Base-by-base conservation (phyloP, 1,140 invertebrate genomes). In the Drosophila kurseongensis region DNA sequence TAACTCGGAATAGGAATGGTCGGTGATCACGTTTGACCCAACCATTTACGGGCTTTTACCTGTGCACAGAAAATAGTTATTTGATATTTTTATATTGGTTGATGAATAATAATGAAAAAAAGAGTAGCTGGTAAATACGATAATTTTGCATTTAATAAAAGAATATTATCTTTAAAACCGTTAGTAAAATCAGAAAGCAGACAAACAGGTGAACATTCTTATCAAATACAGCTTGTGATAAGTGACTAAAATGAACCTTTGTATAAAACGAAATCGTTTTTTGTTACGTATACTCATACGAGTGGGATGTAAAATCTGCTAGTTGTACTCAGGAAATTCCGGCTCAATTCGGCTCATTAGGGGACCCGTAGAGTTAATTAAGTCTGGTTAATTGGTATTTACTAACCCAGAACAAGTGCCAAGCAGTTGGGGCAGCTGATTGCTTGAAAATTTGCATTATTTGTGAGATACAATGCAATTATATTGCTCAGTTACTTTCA, bases 301-400 rank as follows among this genome's bases (percentile, higher is more conserved):
- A 52, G 12, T 14, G n/a, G 10, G 2, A 48, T 2, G 3, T 9
- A 12, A 32, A 23, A 38, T 13, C 0, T 23, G 6, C 16, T 18
- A 18, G 14, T 42, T 45, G 3, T 13, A 3, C 16, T 18, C 4
- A n/a, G 18, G n/a, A 50, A 63, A 51, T 73, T 45, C 18, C 51
- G 56, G 62, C 73, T 76, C 55, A 45, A 76, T 76, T 76, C 61
- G 73, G 44, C 74, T 76, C 62, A 44, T 60, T 75, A 56, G 38
- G 56, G 58, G 18, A 75, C 50, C 18, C 18, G 18, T 48, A 44
- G 9, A 32, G 14, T 62, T 60, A 68, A 75, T 67, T 60, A 76
- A 58, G 42, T 45, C 16, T 42, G 27, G 9, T 23, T 56, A 67
- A 76, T 68, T 68, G 29, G 47, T 54, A 54, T 54, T 44, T 67